Evolutionary conservation across 2,113 vertebrate genomes (phyloP), one percentile per base, ranked within the genome.

Genomic region (Salminus brasiliensis): DNA sequence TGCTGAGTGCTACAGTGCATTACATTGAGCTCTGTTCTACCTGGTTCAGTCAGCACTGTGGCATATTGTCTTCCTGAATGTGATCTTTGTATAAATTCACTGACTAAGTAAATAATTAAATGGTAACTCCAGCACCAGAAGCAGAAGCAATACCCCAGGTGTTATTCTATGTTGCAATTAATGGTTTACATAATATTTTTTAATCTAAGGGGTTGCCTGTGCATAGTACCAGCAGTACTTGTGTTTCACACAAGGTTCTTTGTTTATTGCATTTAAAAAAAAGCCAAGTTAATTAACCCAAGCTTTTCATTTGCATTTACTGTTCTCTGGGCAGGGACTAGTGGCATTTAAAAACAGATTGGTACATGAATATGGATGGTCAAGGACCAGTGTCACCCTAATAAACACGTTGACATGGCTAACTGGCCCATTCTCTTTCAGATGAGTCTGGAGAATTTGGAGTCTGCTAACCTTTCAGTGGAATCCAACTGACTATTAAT

Each of bases 141-240:
- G 83, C 84, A 41, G 84, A 81, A 80, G 81, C 83, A 85, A 82
- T 72, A 82, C 83, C 86, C 83, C 88, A 88, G 88, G 75, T 84
- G 80, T 86, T 89, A 74, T 85, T 90, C 85, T 88, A 80, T 74
- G 81, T 83, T 80, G 77, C 88, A 89, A 90, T 93, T 89, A 90
- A 91, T 91, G 87, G 91, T 92, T 93, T 87, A 92, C 88, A 89
- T 92, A 88, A 89, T 90, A 84, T 87, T 5, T 41, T 90, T 89
- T 45, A 87, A 87, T 87, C 83, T 79, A 63, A 74, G 84, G 84
- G 87, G 85, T 86, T 88, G 52, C 72, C 68, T 60, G 68, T 88
- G 82, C 74, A 72, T 76, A 83, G 75, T 45, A 73, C 81, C 73
- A 71, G 49, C 81, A 86, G 85, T 89, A 88, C 90, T 88, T 88